Base-by-base conservation (phyloP, 2,888 invertebrate species). In the Apodemia hepburni region DNA sequence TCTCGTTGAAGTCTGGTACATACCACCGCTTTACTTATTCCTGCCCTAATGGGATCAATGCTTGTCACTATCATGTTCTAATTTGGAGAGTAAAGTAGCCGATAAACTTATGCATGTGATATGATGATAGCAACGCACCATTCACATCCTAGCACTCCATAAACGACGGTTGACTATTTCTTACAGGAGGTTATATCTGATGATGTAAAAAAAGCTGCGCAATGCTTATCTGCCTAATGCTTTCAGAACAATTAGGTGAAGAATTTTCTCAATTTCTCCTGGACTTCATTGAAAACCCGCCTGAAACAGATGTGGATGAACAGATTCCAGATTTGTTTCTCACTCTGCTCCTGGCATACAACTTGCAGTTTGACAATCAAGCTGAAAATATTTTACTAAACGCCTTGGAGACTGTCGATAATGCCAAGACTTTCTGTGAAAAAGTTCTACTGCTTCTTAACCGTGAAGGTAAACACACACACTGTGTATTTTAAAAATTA, bases 371-470 rank as follows among this genome's bases (percentile, higher is more conserved):
- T 78, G 87, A 92, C 38, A 92, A 91, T 64, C 85, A 91, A 11
- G 84, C 89, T 8, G 95, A 96, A 62, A 97, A 96, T 78, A 89
- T 96, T 4, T 92, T 96, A 12, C 83, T 97, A 17, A 93, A 94
- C 69, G 94, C 95, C 0, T 85, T 97, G 72, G 94, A 95, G 71
- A 93, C 93, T 61, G 84, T 94, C 66, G 92, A 94, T 54, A 93
- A 94, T 59, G 97, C 97, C 0, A 98, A 98, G 85, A 95, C 94
- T 0, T 97, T 98, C 76, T 98, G 98, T 4, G 98, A 98, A 81
- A 98, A 98, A 85, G 93, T 97, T 60, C 91, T 98, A 59, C 86
- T 98, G 62, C 90, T 98, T 61, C 92, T 98, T 11, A 98, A 98
- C 81, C 93, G 98, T 74, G 98, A 98, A 95, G 98, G 97, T 97